These are phyloP conservation scores for Zapus hudsonius DNA, from an alignment of 2,113 vertebrate genomes.

Conservation along the genomic window DNA sequence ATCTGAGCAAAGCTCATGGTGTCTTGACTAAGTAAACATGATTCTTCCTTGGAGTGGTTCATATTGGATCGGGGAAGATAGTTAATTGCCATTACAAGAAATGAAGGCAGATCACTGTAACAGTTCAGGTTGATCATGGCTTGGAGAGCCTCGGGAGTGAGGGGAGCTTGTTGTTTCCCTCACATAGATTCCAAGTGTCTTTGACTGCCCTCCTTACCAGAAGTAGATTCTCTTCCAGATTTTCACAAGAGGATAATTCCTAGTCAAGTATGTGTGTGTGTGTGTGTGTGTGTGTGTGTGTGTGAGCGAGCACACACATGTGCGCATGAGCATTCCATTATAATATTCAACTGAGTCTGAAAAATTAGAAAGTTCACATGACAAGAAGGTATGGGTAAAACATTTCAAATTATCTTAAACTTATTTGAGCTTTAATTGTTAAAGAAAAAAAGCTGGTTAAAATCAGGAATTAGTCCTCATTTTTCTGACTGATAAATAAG, in stretches of 20 bases:
- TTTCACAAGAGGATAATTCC: background rate
- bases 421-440: slow-evolving; percentile 42
- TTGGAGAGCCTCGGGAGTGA: background rate
- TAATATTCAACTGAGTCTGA: background rate
- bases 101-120: background rate
- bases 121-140: background rate
- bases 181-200: background rate
- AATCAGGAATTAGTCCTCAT: background rate
- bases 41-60: background rate
- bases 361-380: slow-evolving; percentile 28
- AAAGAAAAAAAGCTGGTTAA: background rate
- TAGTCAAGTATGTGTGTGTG: too few relatives aligned
- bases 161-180: background rate
- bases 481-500: slow-evolving; percentile 50
- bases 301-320: too few relatives aligned
- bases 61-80: background rate
- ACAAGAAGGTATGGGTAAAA: background rate
- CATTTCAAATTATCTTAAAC: background rate
- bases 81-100: background rate
- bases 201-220: background rate
- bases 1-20: background rate
- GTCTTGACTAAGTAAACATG: background rate
- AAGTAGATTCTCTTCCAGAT: background rate
- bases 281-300: too few relatives aligned
- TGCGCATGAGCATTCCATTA: background rate